Base-by-base conservation (phyloP, 2,113 vertebrate species). In the Colossoma macropomum region DNA sequence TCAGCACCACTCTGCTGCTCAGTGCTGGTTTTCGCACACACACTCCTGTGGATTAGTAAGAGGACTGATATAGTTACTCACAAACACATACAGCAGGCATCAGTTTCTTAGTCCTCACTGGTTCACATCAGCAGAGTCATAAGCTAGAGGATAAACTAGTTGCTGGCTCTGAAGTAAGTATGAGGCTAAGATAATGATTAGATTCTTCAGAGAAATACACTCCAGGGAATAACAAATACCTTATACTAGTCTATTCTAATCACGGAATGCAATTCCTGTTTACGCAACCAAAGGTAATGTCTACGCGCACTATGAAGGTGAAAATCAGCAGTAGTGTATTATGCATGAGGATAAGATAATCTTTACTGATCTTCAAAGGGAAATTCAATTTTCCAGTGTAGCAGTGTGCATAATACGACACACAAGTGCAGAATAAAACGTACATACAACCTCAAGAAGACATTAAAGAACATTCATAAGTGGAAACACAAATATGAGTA, bases 1-100 rank as follows among this genome's bases (percentile, higher is more conserved):
- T 91, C 80, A 19, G 81, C 87, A 83, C 80, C 71, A 25, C 91
- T 86, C 70, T 85, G 88, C 84, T 87, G 89, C 89, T 92, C 88
- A 1, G 82, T 73, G 87, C 78, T 82, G 89, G 75, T 85, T 87
- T 91, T 84, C 87, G 23, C 48, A 17, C 77, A 17, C 21, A 65
- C 16, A 48, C 75, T 90, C 90, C 93, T 94, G 91, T 82, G 80
- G 75, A 80, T 70, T 25, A 38, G 28, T 30, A 89, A 76, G 86
- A 83, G 83, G 1, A 30, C 11, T 21, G 41, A 28, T 30, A 56
- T 23, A 45, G 19, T 27, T 73, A 32, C 27, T 77, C 15, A 28
- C 63, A 69, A 1, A 34, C 78, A 79, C 38, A 72, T 23, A 81
- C 54, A 9, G 32, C 48, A 59, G 38, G 0, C 59, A 63, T 17